Conservation (phyloP, 1,140 invertebrate genomes). For the Lasaia peninsularis region DNA sequence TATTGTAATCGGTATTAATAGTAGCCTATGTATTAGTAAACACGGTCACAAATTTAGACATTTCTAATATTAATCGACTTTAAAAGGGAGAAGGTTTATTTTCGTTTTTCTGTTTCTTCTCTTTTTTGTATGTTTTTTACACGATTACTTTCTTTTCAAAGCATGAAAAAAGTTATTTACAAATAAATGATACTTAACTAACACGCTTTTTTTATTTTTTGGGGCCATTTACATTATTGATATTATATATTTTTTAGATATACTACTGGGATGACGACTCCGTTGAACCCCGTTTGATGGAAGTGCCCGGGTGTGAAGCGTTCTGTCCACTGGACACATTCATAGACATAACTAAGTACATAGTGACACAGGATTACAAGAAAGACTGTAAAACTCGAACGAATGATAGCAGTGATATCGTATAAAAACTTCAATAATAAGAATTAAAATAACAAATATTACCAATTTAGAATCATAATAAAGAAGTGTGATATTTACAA, state of each 20-base stretch:
- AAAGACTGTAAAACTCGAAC: slow-evolving; percentile 50
- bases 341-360: slow-evolving; percentile 59
- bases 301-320: slow-evolving; percentile 64
- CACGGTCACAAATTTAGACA: too few species aligned
- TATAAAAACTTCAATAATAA: background rate
- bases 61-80: too few species aligned
- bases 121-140: too few species aligned
- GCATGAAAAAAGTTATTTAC: too few species aligned
- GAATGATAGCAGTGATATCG: background rate
- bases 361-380: slow-evolving; percentile 60
- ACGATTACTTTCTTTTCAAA: too few species aligned
- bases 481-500: background rate
- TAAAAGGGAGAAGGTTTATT: too few species aligned
- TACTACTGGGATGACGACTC: slow-evolving; percentile 73
- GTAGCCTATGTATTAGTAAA: too few species aligned
- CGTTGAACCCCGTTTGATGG: slow-evolving; percentile 63
- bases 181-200: too few species aligned
- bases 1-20: too few species aligned
- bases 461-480: background rate
- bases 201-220: too few species aligned
- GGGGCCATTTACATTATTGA: too few species aligned
- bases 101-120: too few species aligned
- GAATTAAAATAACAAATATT: background rate
- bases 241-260: slow-evolving; percentile 45
- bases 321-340: slow-evolving; percentile 69